These are phyloP conservation scores for Pangasius macronema DNA, from an alignment of 2,797 vertebrate genomes.

Conservation along the genomic window DNA sequence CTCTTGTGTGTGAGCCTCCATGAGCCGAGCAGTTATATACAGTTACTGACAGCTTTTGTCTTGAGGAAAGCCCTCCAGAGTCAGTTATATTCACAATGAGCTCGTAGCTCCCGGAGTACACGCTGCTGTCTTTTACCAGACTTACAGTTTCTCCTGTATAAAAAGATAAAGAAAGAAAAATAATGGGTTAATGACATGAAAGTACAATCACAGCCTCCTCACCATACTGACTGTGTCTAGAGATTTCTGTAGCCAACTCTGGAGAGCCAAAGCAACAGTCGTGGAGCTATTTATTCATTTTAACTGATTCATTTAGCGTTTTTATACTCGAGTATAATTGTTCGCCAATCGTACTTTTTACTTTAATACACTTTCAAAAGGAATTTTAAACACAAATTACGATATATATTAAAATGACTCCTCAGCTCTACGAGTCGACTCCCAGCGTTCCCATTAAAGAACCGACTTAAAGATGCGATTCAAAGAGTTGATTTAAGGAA, in stretches of 20 bases:
- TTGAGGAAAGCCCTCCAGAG: background rate
- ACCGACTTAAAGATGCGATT: background rate
- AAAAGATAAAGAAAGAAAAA: background rate
- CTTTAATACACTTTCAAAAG: background rate
- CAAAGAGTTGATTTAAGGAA: background rate
- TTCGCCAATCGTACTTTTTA: background rate
- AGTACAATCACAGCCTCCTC: background rate
- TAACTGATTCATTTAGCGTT: background rate
- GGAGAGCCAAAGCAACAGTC: background rate
- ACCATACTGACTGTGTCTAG: background rate
- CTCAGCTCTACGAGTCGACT: background rate
- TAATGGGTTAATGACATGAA: background rate
- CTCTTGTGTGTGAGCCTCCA: background rate
- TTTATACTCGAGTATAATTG: background rate
- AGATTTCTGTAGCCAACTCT: background rate
- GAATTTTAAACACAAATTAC: background rate
- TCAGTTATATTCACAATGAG: background rate
- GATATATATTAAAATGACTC: background rate
- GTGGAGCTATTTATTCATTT: background rate
- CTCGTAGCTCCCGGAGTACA: background rate
- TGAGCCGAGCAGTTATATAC: background rate
- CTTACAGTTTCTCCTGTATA: conserved; percentile 6
- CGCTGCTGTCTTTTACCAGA: background rate
- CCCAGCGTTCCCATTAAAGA: background rate
- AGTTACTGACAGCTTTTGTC: background rate